Base-by-base conservation (phyloP, 2,113 vertebrate species). In the Dunckerocampus dactyliophorus region DNA sequence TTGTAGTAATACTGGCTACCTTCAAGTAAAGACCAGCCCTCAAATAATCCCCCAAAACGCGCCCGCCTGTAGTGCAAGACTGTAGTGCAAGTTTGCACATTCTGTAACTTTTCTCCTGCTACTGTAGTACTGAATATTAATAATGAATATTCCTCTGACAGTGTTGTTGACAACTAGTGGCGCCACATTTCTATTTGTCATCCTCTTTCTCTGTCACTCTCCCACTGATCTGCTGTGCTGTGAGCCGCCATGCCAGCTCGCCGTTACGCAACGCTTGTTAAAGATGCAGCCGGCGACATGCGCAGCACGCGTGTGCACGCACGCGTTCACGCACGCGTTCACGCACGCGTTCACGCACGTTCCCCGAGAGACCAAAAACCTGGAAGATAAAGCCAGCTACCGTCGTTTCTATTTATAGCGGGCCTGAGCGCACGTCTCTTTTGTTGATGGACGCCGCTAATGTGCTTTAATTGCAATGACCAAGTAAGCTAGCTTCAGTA, bases 181-280 rank as follows among this genome's bases (percentile, higher is more conserved):
- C 31, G 47, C 48, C 42, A 50, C 39, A 39, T 62, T 45, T 65
- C 22, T 10, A 34, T 51, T 24, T 59, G 49, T 63, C 61, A 22
- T 12, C 19, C 24, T 62, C 53, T 46, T 39, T 58, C 39, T 17
- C 53, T 54, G 56, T 71, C 51, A 46, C 57, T 55, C 65, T 59
- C 53, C 15, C 21, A 24, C 64, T 59, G 54, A 73, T 67, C 59
- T n/a, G 19, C 53, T 59, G 46, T 31, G 55, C 65, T n/a, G 13
- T 42, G 61, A 85, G 86, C 88, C 72, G 78, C 71, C 60, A 68
- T 37, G 16, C 78, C 65, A 75, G 72, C 67, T 78, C 77, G 77
- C 74, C 71, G 57, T 85, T 85, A 80, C 54, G 63, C 84, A 82
- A 88, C 53, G 10, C 71, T 65, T 63, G 65, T 72, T 72, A 62